Evolutionary conservation across 2,113 vertebrate species (phyloP), one percentile per base, ranked within the genome.

Genomic region (Zosterops borbonicus): DNA sequence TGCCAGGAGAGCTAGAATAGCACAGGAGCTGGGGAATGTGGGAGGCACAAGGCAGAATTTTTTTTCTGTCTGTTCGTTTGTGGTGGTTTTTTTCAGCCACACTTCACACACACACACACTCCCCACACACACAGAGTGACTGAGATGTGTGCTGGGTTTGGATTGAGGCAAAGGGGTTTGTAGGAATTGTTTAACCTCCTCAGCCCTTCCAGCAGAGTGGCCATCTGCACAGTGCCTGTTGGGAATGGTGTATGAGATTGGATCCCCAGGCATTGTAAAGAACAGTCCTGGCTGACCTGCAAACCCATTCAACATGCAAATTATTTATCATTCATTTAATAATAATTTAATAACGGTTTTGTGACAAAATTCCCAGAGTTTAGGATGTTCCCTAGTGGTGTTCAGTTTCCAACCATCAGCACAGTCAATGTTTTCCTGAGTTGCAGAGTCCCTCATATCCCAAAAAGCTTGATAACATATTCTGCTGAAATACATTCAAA

Each of bases 1-100:
- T 83, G 63, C 78, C 85, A 85, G 70, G 82, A 88, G 41, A 90
- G 50, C 88, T 46, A 49, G 90, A 91, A 93, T 83, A 94, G 74
- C 75, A 79, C 22, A 69, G 70, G 41, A 93, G 65, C 39, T 70
- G 4, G 14, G 37, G 35, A 87, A 68, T 35, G 58, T 74, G 82
- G 79, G 83, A 96, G 67, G 78, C 69, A 91, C 11, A 24, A 74
- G 29, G 25, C 33, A 63, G 50, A 49, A 27, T 11, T 29, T 70
- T 29, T 74, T 78, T 84, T 78, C 71, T 81, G 10, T 67, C 47
- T 92, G 16, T 52, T 94, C 47, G 7, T 14, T 60, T 47, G 29
- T 41, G 47, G 16, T 44, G 27, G 1, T 35, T 2, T 79, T 87
- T 87, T 89, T 87, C 69, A 76, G 56, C 19, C 44, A 35, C 37